phyloP scores from a whole-genome alignment of 1,140 invertebrate species.

The Pentalonia nigronervosa region DNA sequence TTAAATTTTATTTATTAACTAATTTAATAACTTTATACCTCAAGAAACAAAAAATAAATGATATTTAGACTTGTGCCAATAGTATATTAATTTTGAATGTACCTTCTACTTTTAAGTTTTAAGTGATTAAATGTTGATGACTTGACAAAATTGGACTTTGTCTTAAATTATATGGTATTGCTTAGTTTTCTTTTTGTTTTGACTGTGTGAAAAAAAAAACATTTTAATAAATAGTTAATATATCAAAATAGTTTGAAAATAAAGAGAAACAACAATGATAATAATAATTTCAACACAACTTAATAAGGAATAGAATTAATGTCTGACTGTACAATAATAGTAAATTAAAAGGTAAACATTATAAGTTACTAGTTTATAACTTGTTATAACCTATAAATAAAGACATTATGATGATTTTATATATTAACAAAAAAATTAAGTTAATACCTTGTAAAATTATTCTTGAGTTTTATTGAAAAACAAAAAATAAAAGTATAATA shows the following conservation, averaged over 20 bases:
- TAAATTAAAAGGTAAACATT: neutral
- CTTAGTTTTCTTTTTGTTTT: neutral
- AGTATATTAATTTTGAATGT: neutral
- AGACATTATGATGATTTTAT: neutral
- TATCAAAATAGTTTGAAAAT: neutral
- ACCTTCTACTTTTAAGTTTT: neutral
- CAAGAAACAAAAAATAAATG: neutral
- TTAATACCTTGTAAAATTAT: neutral
- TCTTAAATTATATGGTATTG: neutral
- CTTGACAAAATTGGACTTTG: neutral
- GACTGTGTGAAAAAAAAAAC: too few relatives aligned
- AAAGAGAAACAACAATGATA: neutral
- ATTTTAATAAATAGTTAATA: neutral
- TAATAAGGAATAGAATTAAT: neutral
- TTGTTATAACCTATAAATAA: neutral
- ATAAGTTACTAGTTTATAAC: neutral
- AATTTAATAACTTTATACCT: neutral
- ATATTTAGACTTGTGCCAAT: neutral
- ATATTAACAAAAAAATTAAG: too few relatives aligned
- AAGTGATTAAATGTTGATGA: neutral
- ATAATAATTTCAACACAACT: neutral
- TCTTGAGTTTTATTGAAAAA: neutral
- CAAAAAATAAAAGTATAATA: neutral
- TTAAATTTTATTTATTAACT: neutral
- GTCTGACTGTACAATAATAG: neutral